Evolutionary conservation across 2,888 invertebrate genomes (phyloP).

Genomic region (Mamestra brassicae): DNA sequence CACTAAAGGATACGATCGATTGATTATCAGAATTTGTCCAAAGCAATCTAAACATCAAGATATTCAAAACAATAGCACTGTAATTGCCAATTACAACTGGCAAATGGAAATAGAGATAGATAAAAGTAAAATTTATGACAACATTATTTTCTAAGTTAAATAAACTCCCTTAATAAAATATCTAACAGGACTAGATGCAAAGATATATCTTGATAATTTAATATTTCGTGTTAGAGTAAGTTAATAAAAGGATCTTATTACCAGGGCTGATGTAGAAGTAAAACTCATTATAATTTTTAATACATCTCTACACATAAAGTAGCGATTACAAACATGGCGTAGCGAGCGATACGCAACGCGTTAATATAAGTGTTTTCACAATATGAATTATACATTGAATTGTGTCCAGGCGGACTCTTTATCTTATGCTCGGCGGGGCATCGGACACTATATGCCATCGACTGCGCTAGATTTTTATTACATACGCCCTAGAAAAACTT

Average conservation of each 20-base stretch:
- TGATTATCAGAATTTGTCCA: constrained; percentile 42
- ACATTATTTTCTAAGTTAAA: constrained; percentile 55
- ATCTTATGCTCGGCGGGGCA: constrained; percentile 76
- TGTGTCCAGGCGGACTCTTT: constrained; percentile 74
- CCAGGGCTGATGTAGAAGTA: constrained; percentile 65
- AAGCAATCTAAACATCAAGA: constrained; percentile 36
- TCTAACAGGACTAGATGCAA: constrained; percentile 44
- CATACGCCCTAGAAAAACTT: constrained; percentile 58
- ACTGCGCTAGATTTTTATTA: constrained; percentile 70
- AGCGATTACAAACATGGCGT: constrained; percentile 77
- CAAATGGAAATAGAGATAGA: constrained; percentile 58
- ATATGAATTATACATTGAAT: constrained; percentile 82
- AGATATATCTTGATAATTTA: constrained; percentile 54
- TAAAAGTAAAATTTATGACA: constrained; percentile 52
- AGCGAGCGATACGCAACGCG: constrained; percentile 76
- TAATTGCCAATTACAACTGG: constrained; percentile 61
- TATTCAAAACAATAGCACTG: constrained; percentile 58
- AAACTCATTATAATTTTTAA: constrained; percentile 77
- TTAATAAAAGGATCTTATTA: constrained; percentile 69
- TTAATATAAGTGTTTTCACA: constrained; percentile 82
- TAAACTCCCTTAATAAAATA: constrained; percentile 53
- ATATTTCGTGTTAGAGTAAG: constrained; percentile 62
- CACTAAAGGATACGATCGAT: constrained; percentile 20
- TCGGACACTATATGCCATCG: constrained; percentile 76
- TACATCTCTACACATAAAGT: constrained; percentile 73